phyloP scores from a whole-genome alignment of 2,113 vertebrate species.

The Triplophysa rosa region DNA sequence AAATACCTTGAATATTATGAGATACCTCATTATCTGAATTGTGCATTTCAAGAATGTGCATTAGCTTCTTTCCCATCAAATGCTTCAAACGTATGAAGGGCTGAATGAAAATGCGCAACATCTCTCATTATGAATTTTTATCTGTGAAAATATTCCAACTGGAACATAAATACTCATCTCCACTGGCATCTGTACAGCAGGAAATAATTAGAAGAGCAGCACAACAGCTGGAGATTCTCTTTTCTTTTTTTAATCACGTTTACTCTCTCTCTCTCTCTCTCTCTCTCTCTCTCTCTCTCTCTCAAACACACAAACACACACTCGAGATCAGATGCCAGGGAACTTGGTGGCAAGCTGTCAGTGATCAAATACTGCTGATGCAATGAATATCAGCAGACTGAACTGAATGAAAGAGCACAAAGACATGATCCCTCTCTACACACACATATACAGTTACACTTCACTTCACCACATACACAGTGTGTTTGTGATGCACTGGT shows the following conservation, averaged over 20 bases:
- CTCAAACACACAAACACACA: slow-evolving; percentile 7
- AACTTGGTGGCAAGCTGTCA: slow-evolving; percentile 15
- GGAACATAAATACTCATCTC: slow-evolving; percentile 6
- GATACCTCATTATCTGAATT: too few species aligned
- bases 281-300: background rate
- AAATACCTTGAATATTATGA: too few species aligned
- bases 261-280: background rate
- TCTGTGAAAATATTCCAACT: background rate
- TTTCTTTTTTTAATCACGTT: background rate
- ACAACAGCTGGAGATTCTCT: slow-evolving; percentile 17
- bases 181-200: background rate
- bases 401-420: slow-evolving; percentile 17
- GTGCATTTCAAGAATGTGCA: too few species aligned
- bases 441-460: background rate
- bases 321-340: slow-evolving; percentile 10
- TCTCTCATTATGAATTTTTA: background rate
- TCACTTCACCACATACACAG: background rate
- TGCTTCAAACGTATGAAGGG: too few species aligned
- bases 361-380: slow-evolving; percentile 23
- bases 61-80: too few species aligned
- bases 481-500: background rate
- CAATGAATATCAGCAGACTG: slow-evolving; percentile 15
- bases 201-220: slow-evolving; percentile 21
- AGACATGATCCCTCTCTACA: background rate
- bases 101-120: background rate